Evolutionary conservation across 2,888 invertebrate genomes (phyloP), one percentile per base, ranked within the genome.

Genomic region (Dascillus cervinus): DNA sequence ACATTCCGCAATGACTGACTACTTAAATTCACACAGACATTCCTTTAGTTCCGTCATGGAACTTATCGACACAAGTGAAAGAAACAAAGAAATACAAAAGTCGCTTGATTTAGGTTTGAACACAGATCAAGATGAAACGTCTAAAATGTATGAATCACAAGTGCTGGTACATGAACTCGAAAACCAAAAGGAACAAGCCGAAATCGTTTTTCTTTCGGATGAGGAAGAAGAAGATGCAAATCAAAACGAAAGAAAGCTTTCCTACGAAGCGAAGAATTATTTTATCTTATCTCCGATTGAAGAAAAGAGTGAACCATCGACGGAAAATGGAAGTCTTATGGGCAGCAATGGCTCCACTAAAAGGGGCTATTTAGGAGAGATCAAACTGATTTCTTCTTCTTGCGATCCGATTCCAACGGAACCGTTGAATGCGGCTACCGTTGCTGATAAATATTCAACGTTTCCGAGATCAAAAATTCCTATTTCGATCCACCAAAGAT

Each of bases 251-350:
- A 30, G 38, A 23, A 41, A 37, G 21, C 44, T 39, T 25, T 43
- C 41, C 2, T 41, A 48, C 26, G 47, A 49, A 5, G 13, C 41
- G 2, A 43, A 31, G 14, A 39, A 34, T 28, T 52, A 48, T 41
- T 60, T 50, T 34, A 55, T 63, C 40, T 49, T 74, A 24, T 72
- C 74, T 1, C 72, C 73, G 0, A 75, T 75, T 22, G 70, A 73
- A 52, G 73, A 76, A 52, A 70, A 70, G 40, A 73, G 72, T 38
- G 73, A 75, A 52, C 68, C 70, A 1, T 69, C 68, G 0, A 67
- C 66, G 3, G 63, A 64, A 40, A 69, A 66, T 37, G 65, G 66
- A 34, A 66, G 66, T 37, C 49, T 58, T 22, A 52, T 52, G 36
- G 59, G 55, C 4, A 60, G 59, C 28, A 58, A 51, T 26, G 57